phyloP scores from a whole-genome alignment of 2,888 invertebrate genomes.

The Empis stercorea region DNA sequence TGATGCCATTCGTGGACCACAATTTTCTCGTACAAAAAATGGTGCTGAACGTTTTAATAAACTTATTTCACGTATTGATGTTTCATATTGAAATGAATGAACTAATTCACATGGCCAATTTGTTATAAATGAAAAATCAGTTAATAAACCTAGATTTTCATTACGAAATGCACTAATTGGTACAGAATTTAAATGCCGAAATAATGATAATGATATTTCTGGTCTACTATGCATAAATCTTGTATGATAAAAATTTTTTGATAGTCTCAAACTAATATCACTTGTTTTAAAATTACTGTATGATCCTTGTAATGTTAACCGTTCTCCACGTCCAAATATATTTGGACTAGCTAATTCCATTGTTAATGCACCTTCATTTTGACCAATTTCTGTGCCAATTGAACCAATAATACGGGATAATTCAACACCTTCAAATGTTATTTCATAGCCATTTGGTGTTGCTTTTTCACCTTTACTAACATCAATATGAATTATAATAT shows the following conservation, averaged over 20 bases:
- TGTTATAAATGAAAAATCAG: conserved; percentile 56
- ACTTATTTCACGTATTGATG: conserved; percentile 64
- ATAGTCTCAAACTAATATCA: conserved; percentile 64
- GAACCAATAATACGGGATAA: conserved; percentile 69
- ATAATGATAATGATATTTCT: conserved; percentile 54
- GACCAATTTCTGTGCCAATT: conserved; percentile 75
- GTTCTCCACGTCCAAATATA: conserved; percentile 77
- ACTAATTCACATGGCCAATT: conserved; percentile 44
- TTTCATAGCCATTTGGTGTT: conserved; percentile 70
- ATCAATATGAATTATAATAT: conserved; percentile 76
- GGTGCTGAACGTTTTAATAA: conserved; percentile 59
- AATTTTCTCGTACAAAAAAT: conserved; percentile 71
- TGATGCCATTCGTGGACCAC: conserved; percentile 82
- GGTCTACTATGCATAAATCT: conserved; percentile 42
- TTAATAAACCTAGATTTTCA: conserved; percentile 59
- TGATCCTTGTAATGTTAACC: conserved; percentile 66
- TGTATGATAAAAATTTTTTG: conserved; percentile 71
- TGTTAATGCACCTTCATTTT: conserved; percentile 74
- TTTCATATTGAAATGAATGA: conserved; percentile 83
- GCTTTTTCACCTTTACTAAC: conserved; percentile 65
- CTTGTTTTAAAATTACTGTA: conserved; percentile 72
- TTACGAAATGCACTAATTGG: conserved; percentile 55
- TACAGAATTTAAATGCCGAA: conserved; percentile 45
- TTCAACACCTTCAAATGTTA: conserved; percentile 74
- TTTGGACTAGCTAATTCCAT: conserved; percentile 64